These are phyloP conservation scores for Drosophila kanekoi DNA, from an alignment of 2,888 invertebrate species.

Conservation along the genomic window DNA sequence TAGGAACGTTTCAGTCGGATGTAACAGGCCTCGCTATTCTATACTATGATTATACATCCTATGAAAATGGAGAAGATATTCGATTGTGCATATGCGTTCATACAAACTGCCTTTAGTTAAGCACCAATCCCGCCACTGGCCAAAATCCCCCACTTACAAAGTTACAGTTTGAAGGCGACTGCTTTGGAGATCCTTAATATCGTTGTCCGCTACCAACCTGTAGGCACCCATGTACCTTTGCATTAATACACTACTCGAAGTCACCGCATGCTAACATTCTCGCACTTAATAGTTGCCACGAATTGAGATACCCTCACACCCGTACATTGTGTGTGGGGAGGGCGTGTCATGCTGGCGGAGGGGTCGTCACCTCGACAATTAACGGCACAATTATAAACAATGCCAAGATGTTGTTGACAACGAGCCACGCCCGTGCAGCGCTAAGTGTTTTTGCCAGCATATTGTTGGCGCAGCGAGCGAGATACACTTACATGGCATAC, in stretches of 20 bases:
- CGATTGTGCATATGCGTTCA: no score
- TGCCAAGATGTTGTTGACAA: constrained; percentile 49
- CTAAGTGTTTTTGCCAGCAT: constrained; percentile 67
- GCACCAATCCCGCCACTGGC: no score
- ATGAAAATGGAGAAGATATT: no score
- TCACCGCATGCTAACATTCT: neutral
- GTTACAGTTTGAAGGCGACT: no score
- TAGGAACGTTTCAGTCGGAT: no score
- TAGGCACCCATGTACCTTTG: neutral
- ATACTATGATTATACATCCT: no score
- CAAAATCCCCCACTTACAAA: no score
- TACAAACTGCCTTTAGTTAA: no score
- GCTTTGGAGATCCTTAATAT: no score
- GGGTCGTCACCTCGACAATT: constrained; percentile 73
- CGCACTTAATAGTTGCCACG: neutral
- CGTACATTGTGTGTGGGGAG: constrained; percentile 5
- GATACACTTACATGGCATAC: constrained; percentile 56
- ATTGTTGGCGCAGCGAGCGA: constrained; percentile 56
- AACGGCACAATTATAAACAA: constrained; percentile 75
- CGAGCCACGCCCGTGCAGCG: constrained; percentile 41
- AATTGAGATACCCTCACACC: constrained; percentile 23
- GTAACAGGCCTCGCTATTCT: no score
- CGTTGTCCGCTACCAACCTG: no score
- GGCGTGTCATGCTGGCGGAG: constrained; percentile 58
- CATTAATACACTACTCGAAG: neutral